Evolutionary conservation across 2,888 invertebrate species (phyloP), one percentile per base, ranked within the genome.

Genomic region (Lissonota sp.): DNA sequence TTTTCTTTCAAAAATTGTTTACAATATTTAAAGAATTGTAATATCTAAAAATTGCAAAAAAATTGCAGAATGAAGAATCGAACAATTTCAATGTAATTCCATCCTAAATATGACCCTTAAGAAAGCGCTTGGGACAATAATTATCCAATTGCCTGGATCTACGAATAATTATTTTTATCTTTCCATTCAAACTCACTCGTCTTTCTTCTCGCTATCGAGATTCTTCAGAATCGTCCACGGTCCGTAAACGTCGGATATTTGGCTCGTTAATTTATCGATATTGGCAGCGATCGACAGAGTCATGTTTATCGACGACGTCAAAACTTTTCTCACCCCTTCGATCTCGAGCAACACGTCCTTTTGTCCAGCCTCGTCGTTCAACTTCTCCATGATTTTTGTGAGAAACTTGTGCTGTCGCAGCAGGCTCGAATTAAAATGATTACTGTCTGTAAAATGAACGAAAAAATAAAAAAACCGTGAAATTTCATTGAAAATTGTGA

Each of bases 351-450:
- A 92, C 0, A 93, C 91, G 72, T 93, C 92, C 4, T 93, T 93
- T 51, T 94, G 93, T 0, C 93, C 93, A 39, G 92, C 91, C 5
- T 89, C 89, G 16, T 94, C 94, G 79, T 94, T 94, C 60, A 96
- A 89, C 74, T 94, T 93, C 72, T 95, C 94, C n/a, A 96, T 89
- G 12, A 97, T 89, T 6, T 94, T 93, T 6, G 95, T 95, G 26
- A 98, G 93, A 92, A 98, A 98, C 84, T 94, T 95, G 79, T 96
- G 95, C 88, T 98, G 98, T 0, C 96, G 94, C 12, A 98, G 91
- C 86, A 97, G 95, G 62, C 96, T 96, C 85, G 94, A 94, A 85
- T 95, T 94, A 88, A 95, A 95, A 71, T 95, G 93, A 92, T 97
- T 98, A 89, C 96, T 96, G 87, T 96, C 96, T 94, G 90, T 5